These are phyloP conservation scores for Oreochromis spilurus DNA, from an alignment of 2,113 vertebrate species.

Conservation along the genomic window DNA sequence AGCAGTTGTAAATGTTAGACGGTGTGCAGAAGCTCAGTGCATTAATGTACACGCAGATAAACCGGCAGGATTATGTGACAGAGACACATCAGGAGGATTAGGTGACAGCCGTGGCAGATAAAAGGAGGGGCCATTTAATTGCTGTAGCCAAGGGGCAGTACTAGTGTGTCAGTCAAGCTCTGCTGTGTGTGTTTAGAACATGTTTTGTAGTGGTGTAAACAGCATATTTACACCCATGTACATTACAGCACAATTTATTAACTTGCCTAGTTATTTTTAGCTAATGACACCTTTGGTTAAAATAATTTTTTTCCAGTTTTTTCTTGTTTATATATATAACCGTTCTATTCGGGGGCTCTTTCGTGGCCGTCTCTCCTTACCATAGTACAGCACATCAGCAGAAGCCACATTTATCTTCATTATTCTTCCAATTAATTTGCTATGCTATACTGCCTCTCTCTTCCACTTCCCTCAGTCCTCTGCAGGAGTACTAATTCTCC, in stretches of 20 bases:
- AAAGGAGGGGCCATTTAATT: neutral
- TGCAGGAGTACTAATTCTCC: neutral
- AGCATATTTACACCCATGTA: neutral
- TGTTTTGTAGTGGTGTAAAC: neutral
- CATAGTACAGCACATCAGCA: neutral
- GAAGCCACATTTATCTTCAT: neutral
- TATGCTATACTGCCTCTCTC: neutral
- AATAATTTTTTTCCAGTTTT: neutral
- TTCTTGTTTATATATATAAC: neutral
- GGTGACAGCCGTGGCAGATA: neutral
- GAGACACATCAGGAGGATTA: neutral
- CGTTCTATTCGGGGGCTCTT: neutral
- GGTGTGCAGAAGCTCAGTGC: neutral
- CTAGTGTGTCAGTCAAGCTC: neutral
- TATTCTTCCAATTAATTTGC: neutral
- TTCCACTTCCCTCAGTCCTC: neutral
- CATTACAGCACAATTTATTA: neutral
- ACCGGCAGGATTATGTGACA: neutral
- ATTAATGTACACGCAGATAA: neutral
- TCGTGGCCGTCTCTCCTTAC: neutral
- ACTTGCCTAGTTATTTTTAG: neutral
- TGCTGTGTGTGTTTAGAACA: neutral
- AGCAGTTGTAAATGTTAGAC: neutral
- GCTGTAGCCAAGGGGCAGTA: neutral
- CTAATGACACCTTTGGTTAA: neutral